Evolutionary conservation across 2,888 invertebrate genomes (phyloP), one percentile per base, ranked within the genome.

Genomic region (Morinoia aosen): DNA sequence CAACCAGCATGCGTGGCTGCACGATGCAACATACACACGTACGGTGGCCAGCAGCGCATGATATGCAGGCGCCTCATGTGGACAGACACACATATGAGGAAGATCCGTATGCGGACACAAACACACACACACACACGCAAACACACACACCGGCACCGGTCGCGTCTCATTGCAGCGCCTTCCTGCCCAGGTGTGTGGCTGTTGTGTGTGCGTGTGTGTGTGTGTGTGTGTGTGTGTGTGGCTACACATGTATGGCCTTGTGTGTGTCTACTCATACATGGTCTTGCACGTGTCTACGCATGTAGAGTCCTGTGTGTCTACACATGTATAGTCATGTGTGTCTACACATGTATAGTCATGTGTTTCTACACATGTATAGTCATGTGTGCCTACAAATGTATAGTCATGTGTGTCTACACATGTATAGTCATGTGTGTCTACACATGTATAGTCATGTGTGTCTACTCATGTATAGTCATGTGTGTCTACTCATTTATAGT

Each of bases 101-200:
- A 48, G 48, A 48, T 48, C 48, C 48, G 48, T 48, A 64, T 33
- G 33, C 64, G 33, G 33, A 64, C 64, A 64, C 64, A 64, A 2
- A 64, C 2, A 64, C 16, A 64, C 64, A 88, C 90, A 95, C 5
- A 95, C 90, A 95, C 90, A 95, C 25, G 57, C 90, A 95, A 48
- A 40, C 56, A 88, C 88, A 90, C 48, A 95, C 19, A 76, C 7
- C 33, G 14, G 39, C 56, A 56, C 61, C 48, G 58, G 76, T 76
- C 40, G n/a, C 40, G 64, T 14, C 48, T n/a, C 95, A 40, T 61
- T 40, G 25, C 2, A 11, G 61, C 25, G n/a, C 40, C 58, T 61
- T 94, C 94, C 58, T 94, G n/a, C 58, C n/a, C 64, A 64, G 64
- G 64, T 64, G 58, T 95, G 95, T 61, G 58, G n/a, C 12, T 57